These are phyloP conservation scores for Clusia tigrina DNA, from an alignment of 2,888 invertebrate genomes.

Conservation along the genomic window DNA sequence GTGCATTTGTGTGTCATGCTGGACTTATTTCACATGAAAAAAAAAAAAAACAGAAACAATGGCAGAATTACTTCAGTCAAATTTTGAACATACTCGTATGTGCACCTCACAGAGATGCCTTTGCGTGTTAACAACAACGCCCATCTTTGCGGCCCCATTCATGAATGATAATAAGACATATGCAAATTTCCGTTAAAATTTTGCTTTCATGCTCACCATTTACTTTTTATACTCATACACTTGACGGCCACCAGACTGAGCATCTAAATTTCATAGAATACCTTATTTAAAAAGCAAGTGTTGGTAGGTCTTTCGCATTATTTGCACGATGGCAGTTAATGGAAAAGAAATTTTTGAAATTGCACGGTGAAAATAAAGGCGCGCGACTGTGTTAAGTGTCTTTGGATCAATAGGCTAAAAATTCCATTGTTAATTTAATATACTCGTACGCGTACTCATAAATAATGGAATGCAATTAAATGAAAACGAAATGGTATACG, in stretches of 20 bases:
- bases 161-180: background rate
- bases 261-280: background rate
- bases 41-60: background rate
- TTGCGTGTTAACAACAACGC: background rate
- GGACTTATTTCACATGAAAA: background rate
- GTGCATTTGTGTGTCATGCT: background rate
- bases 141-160: background rate
- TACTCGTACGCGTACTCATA: no score
- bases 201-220: background rate
- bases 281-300: no score
- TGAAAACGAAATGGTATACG: background rate
- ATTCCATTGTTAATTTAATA: background rate
- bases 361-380: slow-evolving; percentile 1
- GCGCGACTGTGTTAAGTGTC: background rate
- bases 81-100: background rate
- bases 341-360: slow-evolving; percentile 7
- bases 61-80: background rate
- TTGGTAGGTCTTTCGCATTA: no score
- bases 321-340: background rate
- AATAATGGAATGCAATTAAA: slow-evolving; percentile 5
- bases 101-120: background rate
- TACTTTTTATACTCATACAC: background rate
- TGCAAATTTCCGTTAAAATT: background rate
- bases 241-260: background rate
- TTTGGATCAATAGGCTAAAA: background rate